These are phyloP conservation scores for Sipha flava DNA, from an alignment of 1,140 invertebrate species.

Conservation along the genomic window DNA sequence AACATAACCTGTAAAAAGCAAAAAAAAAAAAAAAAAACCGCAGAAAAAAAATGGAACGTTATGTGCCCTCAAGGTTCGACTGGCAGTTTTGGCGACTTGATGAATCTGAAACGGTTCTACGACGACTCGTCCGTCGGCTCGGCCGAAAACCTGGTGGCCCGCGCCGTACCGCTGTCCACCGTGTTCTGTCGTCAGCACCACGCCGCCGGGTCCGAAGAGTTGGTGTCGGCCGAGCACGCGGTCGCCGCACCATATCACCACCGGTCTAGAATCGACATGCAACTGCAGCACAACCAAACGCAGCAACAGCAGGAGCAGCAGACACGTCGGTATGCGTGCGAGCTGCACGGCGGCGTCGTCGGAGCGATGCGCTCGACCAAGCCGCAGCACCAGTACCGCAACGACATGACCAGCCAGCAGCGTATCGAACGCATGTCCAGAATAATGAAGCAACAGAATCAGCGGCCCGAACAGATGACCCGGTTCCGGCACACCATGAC, in stretches of 20 bases:
- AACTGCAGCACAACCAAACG: neutral
- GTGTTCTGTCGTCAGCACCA: slow-evolving; percentile 49
- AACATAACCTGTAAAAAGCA: too few relatives aligned
- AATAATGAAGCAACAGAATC: slow-evolving; percentile 49
- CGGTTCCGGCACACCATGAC: neutral
- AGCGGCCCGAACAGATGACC: neutral
- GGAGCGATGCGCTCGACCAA: neutral
- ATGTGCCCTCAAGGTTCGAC: slow-evolving; percentile 19
- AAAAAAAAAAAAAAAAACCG: too few relatives aligned
- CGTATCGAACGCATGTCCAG: slow-evolving; percentile 56
- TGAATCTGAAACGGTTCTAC: slow-evolving; percentile 64
- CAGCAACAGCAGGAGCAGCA: neutral
- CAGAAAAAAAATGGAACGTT: neutral
- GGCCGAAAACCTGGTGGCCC: slow-evolving; percentile 48
- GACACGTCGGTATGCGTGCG: neutral
- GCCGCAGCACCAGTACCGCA: slow-evolving; percentile 37
- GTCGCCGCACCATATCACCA: neutral
- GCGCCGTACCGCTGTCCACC: slow-evolving; percentile 60
- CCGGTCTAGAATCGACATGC: slow-evolving; percentile 38
- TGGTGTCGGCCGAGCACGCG: slow-evolving; percentile 40
- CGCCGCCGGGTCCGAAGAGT: slow-evolving; percentile 41
- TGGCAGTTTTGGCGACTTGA: slow-evolving; percentile 65
- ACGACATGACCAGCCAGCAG: slow-evolving; percentile 48
- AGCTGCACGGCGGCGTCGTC: neutral
- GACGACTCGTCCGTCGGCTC: slow-evolving; percentile 41